Percentiles rank a stretch among this genome's conserved stretches.
phyloP scores from a whole-genome alignment of 92 coral and sea anemone species.

The Diadumene lineata region DNA sequence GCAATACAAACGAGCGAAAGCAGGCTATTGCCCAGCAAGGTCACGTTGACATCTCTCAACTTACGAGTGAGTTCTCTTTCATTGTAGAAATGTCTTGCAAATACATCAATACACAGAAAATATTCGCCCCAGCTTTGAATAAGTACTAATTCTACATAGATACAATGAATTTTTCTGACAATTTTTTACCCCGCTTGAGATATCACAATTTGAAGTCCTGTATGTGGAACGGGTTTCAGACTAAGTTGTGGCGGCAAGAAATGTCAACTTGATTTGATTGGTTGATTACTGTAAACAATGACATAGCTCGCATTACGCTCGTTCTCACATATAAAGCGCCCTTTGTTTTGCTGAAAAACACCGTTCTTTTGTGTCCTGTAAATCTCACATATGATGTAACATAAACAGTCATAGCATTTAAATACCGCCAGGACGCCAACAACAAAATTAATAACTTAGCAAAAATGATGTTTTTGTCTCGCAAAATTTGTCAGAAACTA shows the following conservation, averaged over 20 bases:
- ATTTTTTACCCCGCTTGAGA: no score
- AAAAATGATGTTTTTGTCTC: not conserved
- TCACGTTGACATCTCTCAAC: no score
- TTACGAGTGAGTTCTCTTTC: no score
- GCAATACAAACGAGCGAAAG: no score
- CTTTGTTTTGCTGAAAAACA: slow-evolving; percentile 55
- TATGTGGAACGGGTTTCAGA: not conserved
- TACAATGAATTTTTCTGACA: no score
- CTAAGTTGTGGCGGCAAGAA: slow-evolving; percentile 1
- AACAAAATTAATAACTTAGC: not conserved
- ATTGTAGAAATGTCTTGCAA: no score
- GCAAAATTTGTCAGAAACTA: not conserved
- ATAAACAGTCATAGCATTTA: not conserved
- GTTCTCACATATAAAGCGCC: slow-evolving; percentile 65
- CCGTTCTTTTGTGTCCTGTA: slow-evolving; percentile 32
- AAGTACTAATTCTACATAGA: no score
- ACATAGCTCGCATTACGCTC: slow-evolving; percentile 64
- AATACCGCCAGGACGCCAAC: not conserved
- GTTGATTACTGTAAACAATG: slow-evolving; percentile 56
- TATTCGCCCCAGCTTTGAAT: no score
- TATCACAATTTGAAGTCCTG: not conserved
- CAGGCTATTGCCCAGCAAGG: no score
- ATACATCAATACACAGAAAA: no score
- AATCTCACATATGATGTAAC: slow-evolving; percentile 12
- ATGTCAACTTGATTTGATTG: slow-evolving; percentile 36